Conservation (phyloP, 2,113 vertebrate species). For the Cephalopterus ornatus region DNA sequence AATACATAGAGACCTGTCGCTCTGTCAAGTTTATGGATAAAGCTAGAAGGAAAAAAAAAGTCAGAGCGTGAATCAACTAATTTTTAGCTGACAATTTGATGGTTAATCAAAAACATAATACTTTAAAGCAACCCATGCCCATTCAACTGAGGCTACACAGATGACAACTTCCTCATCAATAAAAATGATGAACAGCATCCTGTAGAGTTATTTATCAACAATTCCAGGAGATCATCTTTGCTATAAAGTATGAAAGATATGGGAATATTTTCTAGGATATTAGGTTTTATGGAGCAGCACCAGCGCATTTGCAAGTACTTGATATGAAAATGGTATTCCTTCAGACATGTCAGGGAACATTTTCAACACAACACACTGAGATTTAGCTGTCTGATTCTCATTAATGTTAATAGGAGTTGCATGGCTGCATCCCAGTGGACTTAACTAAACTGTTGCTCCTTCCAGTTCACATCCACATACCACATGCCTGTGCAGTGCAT, state of each 20-base stretch:
- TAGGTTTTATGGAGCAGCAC: slow-evolving; percentile 43
- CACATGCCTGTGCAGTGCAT: not conserved
- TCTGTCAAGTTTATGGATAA: not conserved
- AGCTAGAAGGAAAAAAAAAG: not conserved
- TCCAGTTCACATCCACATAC: not conserved
- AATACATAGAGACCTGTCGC: not conserved
- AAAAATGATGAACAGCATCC: not conserved
- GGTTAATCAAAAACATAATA: not conserved
- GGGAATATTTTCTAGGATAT: not conserved
- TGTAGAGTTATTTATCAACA: slow-evolving; percentile 3
- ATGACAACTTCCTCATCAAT: slow-evolving; percentile 22
- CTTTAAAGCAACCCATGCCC: not conserved
- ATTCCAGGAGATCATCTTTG: slow-evolving; percentile 2
- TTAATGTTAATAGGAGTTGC: not conserved
- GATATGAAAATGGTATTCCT: slow-evolving; percentile 21
- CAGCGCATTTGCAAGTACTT: slow-evolving; percentile 16
- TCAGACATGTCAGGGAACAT: not conserved
- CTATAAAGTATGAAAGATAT: not conserved
- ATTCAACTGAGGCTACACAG: not conserved
- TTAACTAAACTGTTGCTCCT: not conserved
- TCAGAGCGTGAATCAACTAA: not conserved
- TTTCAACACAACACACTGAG: not conserved
- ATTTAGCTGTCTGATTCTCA: not conserved
- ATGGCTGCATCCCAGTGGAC: not conserved
- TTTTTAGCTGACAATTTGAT: not conserved